These are phyloP conservation scores for Schizotus pectinicornis DNA, from an alignment of 2,888 invertebrate genomes.

Conservation along the genomic window DNA sequence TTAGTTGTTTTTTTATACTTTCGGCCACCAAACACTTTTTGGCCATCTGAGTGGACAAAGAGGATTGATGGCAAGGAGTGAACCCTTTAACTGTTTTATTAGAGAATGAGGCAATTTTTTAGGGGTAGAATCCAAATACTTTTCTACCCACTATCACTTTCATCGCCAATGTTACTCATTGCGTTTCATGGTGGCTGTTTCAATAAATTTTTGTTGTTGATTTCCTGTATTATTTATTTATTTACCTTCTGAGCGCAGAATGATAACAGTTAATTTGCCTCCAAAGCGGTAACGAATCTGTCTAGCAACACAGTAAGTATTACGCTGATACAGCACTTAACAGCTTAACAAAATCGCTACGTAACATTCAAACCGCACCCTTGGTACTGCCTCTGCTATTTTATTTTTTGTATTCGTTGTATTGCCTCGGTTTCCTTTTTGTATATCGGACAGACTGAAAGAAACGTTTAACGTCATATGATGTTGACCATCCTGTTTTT, in stretches of 20 bases:
- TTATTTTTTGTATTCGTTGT: conserved; percentile 5
- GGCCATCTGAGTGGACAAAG: neutral
- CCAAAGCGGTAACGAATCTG: too few species aligned
- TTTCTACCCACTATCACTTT: too few species aligned
- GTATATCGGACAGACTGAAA: neutral
- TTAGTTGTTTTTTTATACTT: neutral
- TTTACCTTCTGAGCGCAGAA: too few species aligned
- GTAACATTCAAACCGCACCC: neutral
- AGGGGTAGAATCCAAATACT: too few species aligned
- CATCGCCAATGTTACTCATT: too few species aligned
- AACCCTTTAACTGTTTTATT: too few species aligned
- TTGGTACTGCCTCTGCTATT: conserved; percentile 3
- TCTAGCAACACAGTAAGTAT: too few species aligned
- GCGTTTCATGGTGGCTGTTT: conserved; percentile 3
- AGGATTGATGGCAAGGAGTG: too few species aligned
- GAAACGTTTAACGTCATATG: neutral
- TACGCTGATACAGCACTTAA: too few species aligned
- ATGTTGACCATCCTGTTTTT: conserved; percentile 28
- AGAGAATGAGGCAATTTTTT: too few species aligned
- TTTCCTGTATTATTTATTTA: conserved; percentile 10
- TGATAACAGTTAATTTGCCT: too few species aligned
- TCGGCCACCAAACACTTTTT: neutral
- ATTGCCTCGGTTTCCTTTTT: neutral
- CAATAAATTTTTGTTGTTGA: conserved; percentile 5
- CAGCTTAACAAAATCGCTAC: too few species aligned